Conservation (phyloP, 1,140 invertebrate species). For the Euwallacea fornicatus region DNA sequence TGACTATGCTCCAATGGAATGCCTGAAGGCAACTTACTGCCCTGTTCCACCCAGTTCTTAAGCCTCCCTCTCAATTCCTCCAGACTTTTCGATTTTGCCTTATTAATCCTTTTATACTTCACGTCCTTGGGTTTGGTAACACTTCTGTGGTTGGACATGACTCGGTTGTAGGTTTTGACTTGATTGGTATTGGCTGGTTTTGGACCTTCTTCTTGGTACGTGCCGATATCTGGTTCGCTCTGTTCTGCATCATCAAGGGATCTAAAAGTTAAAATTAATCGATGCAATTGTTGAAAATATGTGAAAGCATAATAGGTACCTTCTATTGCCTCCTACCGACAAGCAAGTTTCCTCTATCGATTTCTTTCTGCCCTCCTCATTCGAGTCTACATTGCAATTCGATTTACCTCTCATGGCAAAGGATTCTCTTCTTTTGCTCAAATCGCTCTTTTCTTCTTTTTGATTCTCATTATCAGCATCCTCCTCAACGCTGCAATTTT, state of each 20-base stretch:
- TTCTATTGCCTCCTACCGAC: no score
- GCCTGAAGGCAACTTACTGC: conserved; percentile 59
- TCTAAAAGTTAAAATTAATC: background rate
- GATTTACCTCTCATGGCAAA: conserved; percentile 55
- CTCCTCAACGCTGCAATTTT: conserved; percentile 69
- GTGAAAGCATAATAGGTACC: no score
- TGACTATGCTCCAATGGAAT: conserved; percentile 51
- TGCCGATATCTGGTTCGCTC: conserved; percentile 10
- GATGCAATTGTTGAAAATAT: no score
- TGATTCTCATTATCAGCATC: conserved; percentile 66
- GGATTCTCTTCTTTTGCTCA: conserved; percentile 56
- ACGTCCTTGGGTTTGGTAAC: conserved; percentile 89
- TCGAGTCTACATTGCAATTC: conserved; percentile 49
- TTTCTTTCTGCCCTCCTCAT: conserved; percentile 50
- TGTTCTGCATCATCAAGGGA: background rate
- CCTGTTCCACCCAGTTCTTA: conserved; percentile 82
- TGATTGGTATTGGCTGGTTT: conserved; percentile 32
- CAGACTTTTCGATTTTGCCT: conserved; percentile 85
- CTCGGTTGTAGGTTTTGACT: conserved; percentile 79
- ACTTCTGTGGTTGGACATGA: conserved; percentile 86
- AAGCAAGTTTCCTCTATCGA: no score
- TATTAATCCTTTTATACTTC: conserved; percentile 87
- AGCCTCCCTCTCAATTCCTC: conserved; percentile 80
- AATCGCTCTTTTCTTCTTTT: conserved; percentile 57
- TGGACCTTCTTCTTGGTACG: conserved; percentile 15